A percentile compares a stretch with the other conserved stretches of the same genome.
Evolutionary conservation across 2,797 vertebrate genomes (phyloP).

Genomic region (Lacerta agilis): DNA sequence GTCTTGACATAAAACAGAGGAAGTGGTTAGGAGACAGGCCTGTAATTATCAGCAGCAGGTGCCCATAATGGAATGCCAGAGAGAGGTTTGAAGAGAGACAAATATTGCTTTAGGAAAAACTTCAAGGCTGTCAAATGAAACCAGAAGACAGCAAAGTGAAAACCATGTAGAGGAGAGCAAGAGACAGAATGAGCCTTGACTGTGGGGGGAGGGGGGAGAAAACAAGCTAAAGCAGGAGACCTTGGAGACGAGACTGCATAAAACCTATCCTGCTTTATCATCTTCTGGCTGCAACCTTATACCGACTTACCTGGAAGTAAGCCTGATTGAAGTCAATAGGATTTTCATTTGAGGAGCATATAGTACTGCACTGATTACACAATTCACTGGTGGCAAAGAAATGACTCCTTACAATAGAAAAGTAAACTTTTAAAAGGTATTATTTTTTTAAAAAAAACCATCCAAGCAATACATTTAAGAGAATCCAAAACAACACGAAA

Average conservation of each 20-base stretch:
- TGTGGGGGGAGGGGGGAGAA: background rate
- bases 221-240: background rate
- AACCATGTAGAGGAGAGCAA: background rate
- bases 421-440: background rate
- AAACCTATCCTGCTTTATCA: background rate
- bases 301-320: background rate
- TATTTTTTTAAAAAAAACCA: background rate
- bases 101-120: constrained; percentile 64
- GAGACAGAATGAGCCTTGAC: constrained; percentile 14
- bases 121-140: constrained; percentile 51
- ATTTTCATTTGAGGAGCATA: too few species aligned
- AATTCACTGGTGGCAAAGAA: background rate
- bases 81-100: constrained; percentile 69
- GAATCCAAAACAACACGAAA: background rate
- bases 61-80: constrained; percentile 72
- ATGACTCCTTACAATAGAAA: background rate
- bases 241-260: background rate
- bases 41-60: constrained; percentile 80
- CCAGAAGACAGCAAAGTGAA: constrained; percentile 45
- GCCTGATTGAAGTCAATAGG: background rate
- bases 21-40: constrained; percentile 65
- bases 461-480: background rate
- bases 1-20: constrained; percentile 69
- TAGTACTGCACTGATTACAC: too few species aligned
- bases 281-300: background rate